Conservation (phyloP, 2,113 vertebrate species). For the Rhinoderma darwinii region DNA sequence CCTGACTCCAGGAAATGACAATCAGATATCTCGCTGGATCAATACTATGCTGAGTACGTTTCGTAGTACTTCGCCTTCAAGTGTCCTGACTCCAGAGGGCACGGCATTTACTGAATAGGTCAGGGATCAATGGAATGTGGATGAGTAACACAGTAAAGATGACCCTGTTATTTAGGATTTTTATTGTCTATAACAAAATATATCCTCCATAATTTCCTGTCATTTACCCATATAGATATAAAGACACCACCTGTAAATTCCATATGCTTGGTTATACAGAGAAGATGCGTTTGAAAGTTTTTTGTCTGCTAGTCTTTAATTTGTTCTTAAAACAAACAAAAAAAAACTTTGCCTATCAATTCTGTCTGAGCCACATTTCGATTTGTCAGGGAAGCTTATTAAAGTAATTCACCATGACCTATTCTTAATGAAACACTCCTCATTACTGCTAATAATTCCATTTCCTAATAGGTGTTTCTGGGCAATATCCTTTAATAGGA, state of each 20-base stretch:
- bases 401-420: slow-evolving; percentile 40
- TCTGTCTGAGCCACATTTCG: background rate
- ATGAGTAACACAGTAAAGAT: background rate
- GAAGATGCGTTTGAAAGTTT: background rate
- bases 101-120: background rate
- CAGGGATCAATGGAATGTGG: background rate
- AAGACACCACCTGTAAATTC: background rate
- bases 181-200: background rate
- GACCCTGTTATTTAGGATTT: background rate
- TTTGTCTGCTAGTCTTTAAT: background rate
- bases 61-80: slow-evolving; percentile 16
- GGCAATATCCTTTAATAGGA: slow-evolving; percentile 27
- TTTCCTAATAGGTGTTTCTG: slow-evolving; percentile 32
- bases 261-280: background rate
- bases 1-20: slow-evolving; percentile 48
- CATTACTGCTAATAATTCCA: slow-evolving; percentile 14
- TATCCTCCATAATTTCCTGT: no score
- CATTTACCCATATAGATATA: background rate
- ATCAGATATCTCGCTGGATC: slow-evolving; percentile 47
- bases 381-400: slow-evolving; percentile 32
- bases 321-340: slow-evolving; percentile 8
- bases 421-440: slow-evolving; percentile 19
- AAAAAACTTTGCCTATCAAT: background rate
- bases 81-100: background rate
- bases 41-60: slow-evolving; percentile 35